Conservation (phyloP, 2,888 invertebrate species). For the Malthinus flaveolus region DNA sequence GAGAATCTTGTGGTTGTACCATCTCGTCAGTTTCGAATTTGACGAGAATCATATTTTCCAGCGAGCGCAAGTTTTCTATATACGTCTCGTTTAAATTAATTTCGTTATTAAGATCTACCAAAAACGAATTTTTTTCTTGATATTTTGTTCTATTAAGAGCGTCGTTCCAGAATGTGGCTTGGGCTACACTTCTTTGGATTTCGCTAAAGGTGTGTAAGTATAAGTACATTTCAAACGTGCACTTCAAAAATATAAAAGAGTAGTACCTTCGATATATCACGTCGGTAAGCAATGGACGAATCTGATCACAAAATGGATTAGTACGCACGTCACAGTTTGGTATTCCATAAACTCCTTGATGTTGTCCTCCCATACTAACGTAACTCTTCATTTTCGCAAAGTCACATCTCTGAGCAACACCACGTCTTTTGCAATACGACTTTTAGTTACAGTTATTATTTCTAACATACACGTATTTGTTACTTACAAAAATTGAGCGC, state of each 20-base stretch:
- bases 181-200: conserved; percentile 77
- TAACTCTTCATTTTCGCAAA: conserved; percentile 80
- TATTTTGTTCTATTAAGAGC: conserved; percentile 83
- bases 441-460: too few relatives aligned
- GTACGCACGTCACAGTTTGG: conserved; percentile 81
- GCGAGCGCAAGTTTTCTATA: conserved; percentile 71
- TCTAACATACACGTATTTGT: too few relatives aligned
- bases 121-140: conserved; percentile 74
- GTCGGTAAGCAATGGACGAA: conserved; percentile 5
- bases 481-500: conserved; percentile 90
- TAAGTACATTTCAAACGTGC: not conserved
- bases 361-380: conserved; percentile 95
- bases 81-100: conserved; percentile 68
- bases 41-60: conserved; percentile 87
- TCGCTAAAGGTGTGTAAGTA: conserved; percentile 60
- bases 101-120: conserved; percentile 97
- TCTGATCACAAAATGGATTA: conserved; percentile 64
- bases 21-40: conserved; percentile 88
- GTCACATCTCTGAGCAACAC: conserved; percentile 90
- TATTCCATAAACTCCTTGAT: conserved; percentile 93
- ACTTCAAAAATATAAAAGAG: not conserved
- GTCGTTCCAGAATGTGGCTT: conserved; percentile 99
- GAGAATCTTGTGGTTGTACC: conserved; percentile 87
- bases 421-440: conserved; percentile 66
- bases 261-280: conserved; percentile 8